These are phyloP conservation scores for Acanthosoma haemorrhoidale DNA, from an alignment of 2,888 invertebrate species.

Conservation along the genomic window DNA sequence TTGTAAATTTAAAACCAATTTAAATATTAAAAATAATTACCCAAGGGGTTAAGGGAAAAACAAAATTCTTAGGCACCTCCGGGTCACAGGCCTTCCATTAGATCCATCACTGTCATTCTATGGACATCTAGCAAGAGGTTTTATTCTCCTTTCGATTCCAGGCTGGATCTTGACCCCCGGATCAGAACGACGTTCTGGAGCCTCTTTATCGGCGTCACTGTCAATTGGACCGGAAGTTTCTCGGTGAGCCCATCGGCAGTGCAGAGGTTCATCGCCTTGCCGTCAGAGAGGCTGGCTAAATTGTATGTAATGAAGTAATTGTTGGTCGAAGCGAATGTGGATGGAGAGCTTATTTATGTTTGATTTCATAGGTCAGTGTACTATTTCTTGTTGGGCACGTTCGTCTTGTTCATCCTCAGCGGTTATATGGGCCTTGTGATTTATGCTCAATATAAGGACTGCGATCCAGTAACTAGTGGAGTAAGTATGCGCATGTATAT, in stretches of 20 bases:
- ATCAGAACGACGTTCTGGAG: slow-evolving; percentile 77
- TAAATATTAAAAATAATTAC: too few species aligned
- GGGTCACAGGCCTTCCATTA: too few species aligned
- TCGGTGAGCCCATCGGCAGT: slow-evolving; percentile 55
- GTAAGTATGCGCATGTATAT: slow-evolving; percentile 41
- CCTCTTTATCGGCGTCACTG: slow-evolving; percentile 59
- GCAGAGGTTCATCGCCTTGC: slow-evolving; percentile 58
- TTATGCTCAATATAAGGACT: slow-evolving; percentile 59
- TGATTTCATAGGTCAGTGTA: slow-evolving; percentile 44
- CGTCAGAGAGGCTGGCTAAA: slow-evolving; percentile 53
- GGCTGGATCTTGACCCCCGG: slow-evolving; percentile 71
- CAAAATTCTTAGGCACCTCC: too few species aligned
- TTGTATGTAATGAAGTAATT: too few species aligned
- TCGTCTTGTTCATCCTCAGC: slow-evolving; percentile 40
- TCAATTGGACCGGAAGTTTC: slow-evolving; percentile 53
- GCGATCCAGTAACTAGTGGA: slow-evolving; percentile 58
- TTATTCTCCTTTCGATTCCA: too few species aligned
- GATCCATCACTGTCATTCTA: too few species aligned
- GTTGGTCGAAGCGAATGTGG: too few species aligned
- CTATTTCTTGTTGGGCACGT: slow-evolving; percentile 48
- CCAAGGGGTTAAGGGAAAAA: too few species aligned
- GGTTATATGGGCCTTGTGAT: slow-evolving; percentile 53
- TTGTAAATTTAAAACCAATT: too few species aligned
- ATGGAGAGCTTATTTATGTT: slow-evolving; percentile 44
- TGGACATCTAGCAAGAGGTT: too few species aligned